Evolutionary conservation across 2,113 vertebrate genomes (phyloP).

Genomic region (Globicephala melas): DNA sequence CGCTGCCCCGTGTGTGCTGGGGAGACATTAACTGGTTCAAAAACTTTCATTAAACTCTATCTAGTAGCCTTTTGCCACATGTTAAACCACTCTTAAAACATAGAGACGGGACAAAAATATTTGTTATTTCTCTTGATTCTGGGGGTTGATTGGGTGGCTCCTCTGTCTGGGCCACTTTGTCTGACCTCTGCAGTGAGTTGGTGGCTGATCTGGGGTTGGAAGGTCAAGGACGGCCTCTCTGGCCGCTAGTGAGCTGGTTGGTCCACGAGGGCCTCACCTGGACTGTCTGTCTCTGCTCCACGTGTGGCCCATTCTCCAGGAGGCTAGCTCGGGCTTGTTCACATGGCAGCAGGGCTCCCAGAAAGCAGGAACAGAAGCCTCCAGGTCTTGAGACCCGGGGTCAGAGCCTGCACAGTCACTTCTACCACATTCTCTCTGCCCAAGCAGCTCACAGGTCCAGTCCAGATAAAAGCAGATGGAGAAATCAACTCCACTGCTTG

Average conservation of each 20-base stretch:
- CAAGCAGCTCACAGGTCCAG: neutral
- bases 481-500: neutral
- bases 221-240: neutral
- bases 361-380: neutral
- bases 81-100: neutral
- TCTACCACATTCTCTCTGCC: rapidly evolving
- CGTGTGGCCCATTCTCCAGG: rapidly evolving
- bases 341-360: rapidly evolving
- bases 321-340: neutral
- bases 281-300: neutral
- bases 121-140: neutral
- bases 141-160: neutral
- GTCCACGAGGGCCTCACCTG: neutral
- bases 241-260: neutral
- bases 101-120: neutral
- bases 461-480: neutral
- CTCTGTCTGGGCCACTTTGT: neutral
- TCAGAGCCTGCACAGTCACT: neutral
- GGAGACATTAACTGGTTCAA: neutral
- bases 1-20: rapidly evolving
- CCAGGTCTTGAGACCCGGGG: neutral
- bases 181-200: neutral
- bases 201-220: neutral
- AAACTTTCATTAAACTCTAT: neutral
- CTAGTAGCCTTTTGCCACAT: neutral